Percentiles rank a stretch among this genome's conserved stretches.
Conservation (phyloP, 2,888 invertebrate genomes). For the Pherbina coryleti region DNA sequence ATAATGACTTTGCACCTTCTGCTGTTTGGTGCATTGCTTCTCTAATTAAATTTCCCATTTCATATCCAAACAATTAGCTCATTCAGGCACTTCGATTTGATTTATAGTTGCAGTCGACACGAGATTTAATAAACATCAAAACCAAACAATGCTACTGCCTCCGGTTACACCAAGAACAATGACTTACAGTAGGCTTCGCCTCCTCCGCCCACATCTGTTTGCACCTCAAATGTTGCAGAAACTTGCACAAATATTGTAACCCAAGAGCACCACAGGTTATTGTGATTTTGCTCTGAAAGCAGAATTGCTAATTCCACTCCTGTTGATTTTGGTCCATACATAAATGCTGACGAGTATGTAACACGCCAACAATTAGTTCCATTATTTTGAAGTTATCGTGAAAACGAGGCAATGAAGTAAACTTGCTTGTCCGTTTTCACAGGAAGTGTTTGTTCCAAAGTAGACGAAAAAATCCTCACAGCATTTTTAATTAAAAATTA, state of each 20-base stretch:
- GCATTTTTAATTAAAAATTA: no score
- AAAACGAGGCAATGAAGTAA: no score
- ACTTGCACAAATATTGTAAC: conserved; percentile 1
- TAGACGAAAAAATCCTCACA: no score
- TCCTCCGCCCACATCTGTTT: not conserved
- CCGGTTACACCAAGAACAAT: conserved; percentile 2
- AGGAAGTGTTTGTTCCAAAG: no score
- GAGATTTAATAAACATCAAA: conserved; percentile 21
- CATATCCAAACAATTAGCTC: not conserved
- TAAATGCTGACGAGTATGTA: not conserved
- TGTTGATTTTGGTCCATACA: not conserved
- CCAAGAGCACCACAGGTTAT: not conserved
- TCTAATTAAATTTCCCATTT: not conserved
- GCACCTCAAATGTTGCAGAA: not conserved
- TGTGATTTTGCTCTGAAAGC: not conserved
- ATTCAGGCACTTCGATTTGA: not conserved
- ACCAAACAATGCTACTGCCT: not conserved
- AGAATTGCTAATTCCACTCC: not conserved
- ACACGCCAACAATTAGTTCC: not conserved
- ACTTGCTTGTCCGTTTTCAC: no score
- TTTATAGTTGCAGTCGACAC: conserved; percentile 19
- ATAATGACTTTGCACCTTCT: not conserved
- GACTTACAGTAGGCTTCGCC: not conserved
- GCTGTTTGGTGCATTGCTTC: not conserved
- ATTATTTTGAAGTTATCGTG: not conserved